Evolutionary conservation across 1,140 invertebrate species (phyloP).

Genomic region (Drosophila persimilis): DNA sequence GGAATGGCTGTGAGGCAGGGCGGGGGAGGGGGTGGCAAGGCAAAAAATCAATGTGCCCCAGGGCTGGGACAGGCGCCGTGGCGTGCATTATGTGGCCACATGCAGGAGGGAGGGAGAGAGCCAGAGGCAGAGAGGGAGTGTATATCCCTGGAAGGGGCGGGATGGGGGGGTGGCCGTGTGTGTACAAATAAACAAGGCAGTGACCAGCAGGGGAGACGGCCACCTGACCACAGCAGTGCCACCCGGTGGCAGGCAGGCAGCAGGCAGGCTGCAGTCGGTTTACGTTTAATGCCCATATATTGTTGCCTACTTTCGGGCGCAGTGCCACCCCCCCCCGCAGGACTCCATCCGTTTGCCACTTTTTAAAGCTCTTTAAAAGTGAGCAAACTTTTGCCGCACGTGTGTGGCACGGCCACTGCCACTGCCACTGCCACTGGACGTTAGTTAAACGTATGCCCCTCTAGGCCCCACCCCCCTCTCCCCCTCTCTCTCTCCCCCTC

Average conservation of each 20-base stretch:
- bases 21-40: too few relatives aligned
- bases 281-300: slow-evolving; percentile 80
- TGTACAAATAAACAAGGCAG: slow-evolving; percentile 78
- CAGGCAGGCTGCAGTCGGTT: slow-evolving; percentile 61
- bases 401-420: too few relatives aligned
- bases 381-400: slow-evolving; percentile 70
- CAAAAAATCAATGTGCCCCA: slow-evolving; percentile 66
- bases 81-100: slow-evolving; percentile 76
- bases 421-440: slow-evolving; percentile 4
- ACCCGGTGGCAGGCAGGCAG: too few relatives aligned
- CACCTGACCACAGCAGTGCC: too few relatives aligned
- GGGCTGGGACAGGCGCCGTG: slow-evolving; percentile 45
- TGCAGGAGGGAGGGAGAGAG: slow-evolving; percentile 16
- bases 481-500: background rate
- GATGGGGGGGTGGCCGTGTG: slow-evolving; percentile 42
- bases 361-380: slow-evolving; percentile 77
- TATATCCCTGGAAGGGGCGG: slow-evolving; percentile 7
- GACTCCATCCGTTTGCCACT: slow-evolving; percentile 19
- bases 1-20: slow-evolving; percentile 7
- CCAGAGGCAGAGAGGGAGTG: background rate
- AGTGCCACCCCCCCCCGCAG: slow-evolving; percentile 23
- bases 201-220: slow-evolving; percentile 28
- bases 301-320: slow-evolving; percentile 77
- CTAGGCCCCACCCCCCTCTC: too few relatives aligned
- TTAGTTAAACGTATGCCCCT: slow-evolving; percentile 68